Percentiles rank a stretch among this genome's conserved stretches.
Conservation (phyloP, 2,888 invertebrate species). For the Tiliacea citrago region DNA sequence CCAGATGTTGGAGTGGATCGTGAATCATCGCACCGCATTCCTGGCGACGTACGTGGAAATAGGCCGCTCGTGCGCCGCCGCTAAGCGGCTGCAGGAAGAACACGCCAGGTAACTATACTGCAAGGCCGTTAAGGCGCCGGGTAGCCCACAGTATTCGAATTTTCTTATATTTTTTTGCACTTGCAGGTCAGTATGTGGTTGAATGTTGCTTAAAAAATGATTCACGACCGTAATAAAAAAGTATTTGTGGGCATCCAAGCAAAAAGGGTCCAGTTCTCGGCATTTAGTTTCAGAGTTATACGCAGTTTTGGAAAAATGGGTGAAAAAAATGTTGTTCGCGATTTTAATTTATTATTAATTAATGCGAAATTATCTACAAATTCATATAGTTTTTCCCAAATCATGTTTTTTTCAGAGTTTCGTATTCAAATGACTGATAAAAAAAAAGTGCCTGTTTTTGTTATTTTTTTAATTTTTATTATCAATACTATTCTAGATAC, state of each 20-base stretch:
- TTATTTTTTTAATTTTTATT: too few relatives aligned
- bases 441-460: too few relatives aligned
- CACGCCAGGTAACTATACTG: slow-evolving; percentile 93
- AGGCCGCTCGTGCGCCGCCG: slow-evolving; percentile 96
- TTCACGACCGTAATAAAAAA: not conserved
- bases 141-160: not conserved
- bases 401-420: too few relatives aligned
- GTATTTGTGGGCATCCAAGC: not conserved
- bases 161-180: not conserved
- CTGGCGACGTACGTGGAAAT: slow-evolving; percentile 99
- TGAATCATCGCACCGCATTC: slow-evolving; percentile 98
- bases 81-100: slow-evolving; percentile 98
- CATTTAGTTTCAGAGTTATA: too few relatives aligned
- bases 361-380: too few relatives aligned
- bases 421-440: too few relatives aligned
- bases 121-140: not conserved
- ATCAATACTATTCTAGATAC: too few relatives aligned
- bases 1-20: slow-evolving; percentile 99
- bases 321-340: too few relatives aligned
- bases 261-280: too few relatives aligned
- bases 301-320: too few relatives aligned
- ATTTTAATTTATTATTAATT: too few relatives aligned
- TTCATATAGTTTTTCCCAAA: too few relatives aligned
- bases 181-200: not conserved
- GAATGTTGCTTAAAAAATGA: not conserved